Evolutionary conservation across 2,888 invertebrate species (phyloP), one percentile per base, ranked within the genome.

Genomic region (Perithous albicinctus): DNA sequence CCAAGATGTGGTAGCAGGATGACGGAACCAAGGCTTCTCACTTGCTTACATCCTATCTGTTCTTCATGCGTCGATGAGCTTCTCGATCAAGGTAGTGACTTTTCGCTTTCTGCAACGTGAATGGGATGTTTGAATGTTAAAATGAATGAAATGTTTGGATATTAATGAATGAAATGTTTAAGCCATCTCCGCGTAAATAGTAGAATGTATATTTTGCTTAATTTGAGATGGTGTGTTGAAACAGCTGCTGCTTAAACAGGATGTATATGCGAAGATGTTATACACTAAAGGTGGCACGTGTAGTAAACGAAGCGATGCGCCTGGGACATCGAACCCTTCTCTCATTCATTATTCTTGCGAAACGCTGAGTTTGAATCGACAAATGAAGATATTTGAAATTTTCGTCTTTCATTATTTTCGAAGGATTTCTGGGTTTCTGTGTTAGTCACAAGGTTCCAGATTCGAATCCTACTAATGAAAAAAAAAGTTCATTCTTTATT

Each of bases 1-100:
- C 92, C 91, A 15, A 86, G 89, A 82, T 92, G 92, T 74, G 86
- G 85, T 29, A 83, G 85, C 72, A 86, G 86, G 12, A 91, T 92
- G 92, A 88, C 90, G 18, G 92, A 92, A 59, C 92, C 92, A 1
- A 85, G 91, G 67, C 83, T 92, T 12, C 88, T 92, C 46, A 89
- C 90, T 48, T 92, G 92, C 59, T 85, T 92, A 4, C 92, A 92
- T 85, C 88, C 91, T 3, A 89, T 92, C 32, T 92, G 92, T 77
- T 88, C 86, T 3, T 78, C 85, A 3, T 92, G 92, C 81, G 87
- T 91, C 69, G 86, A 87, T 10, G 88, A 90, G 75, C 87, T 91
- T 61, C 88, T 87, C 84, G 85, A 75, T 56, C 67, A 56, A 85
- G 84, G 84, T 84, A 76, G 12, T 8, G 35, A 4, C 7, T 15